Conservation (phyloP, 2,888 invertebrate species). For the Hypomecis punctinalis region DNA sequence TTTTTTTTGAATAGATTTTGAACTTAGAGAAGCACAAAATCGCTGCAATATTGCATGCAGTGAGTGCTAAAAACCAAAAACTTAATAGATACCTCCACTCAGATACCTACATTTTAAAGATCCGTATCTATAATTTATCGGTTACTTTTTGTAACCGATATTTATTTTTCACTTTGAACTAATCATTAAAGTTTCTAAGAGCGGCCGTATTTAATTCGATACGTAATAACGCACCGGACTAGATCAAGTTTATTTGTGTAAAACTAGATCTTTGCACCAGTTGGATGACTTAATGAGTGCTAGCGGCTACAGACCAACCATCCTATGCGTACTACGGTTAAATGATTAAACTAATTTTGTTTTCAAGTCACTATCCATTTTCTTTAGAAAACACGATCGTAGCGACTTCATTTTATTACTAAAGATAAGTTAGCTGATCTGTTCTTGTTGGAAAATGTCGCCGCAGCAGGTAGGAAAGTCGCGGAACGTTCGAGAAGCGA, state of each 20-base stretch:
- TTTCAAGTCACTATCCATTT: background rate
- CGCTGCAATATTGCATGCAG: too few species aligned
- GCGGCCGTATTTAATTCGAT: background rate
- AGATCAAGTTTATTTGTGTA: constrained; percentile 64
- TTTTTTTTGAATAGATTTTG: too few species aligned
- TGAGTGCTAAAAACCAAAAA: too few species aligned
- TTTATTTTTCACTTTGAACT: too few species aligned
- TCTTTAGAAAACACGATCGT: background rate
- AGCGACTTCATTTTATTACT: background rate
- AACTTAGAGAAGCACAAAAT: too few species aligned
- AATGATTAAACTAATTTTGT: background rate
- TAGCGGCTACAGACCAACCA: constrained; percentile 41
- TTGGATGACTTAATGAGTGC: constrained; percentile 44
- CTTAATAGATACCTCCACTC: too few species aligned
- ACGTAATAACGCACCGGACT: constrained; percentile 47
- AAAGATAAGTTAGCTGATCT: background rate
- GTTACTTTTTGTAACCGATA: too few species aligned
- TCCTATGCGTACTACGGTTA: background rate
- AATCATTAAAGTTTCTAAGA: too few species aligned
- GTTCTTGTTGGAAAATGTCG: constrained; percentile 56
- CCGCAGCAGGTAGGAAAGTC: constrained; percentile 64
- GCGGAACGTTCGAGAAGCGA: constrained; percentile 67
- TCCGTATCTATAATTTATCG: too few species aligned
- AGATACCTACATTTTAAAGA: too few species aligned
- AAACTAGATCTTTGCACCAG: constrained; percentile 52